Percentiles rank a stretch among this genome's conserved stretches.
These are phyloP conservation scores for Orientallactaga bullata DNA, from an alignment of 2,113 vertebrate species.

Conservation along the genomic window DNA sequence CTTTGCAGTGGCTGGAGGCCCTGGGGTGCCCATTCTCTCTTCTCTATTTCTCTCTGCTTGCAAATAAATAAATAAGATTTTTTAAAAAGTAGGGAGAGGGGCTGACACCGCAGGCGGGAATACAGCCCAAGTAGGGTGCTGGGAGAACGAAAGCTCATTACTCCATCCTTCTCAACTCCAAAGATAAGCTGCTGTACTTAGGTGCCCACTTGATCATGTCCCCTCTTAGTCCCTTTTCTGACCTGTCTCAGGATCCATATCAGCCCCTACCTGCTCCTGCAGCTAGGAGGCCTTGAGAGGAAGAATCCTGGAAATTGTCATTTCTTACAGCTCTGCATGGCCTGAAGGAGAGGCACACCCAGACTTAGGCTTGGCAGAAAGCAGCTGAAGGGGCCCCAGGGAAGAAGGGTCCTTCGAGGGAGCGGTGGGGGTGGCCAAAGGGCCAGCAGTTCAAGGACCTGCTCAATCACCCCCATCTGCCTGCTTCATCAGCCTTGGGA, in stretches of 20 bases:
- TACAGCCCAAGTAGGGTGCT: background rate
- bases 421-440: background rate
- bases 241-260: background rate
- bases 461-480: background rate
- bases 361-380: conserved; percentile 48
- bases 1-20: too few species aligned
- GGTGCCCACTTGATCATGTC: background rate
- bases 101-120: conserved; percentile 32
- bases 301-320: background rate
- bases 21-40: too few species aligned
- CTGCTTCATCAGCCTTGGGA: background rate
- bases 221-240: background rate
- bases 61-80: too few species aligned
- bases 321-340: background rate
- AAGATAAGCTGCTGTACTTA: background rate
- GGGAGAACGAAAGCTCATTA: background rate
- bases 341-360: background rate
- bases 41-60: too few species aligned
- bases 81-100: background rate
- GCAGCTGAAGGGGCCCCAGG: background rate
- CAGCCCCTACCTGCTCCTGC: background rate
- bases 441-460: conserved; percentile 14
- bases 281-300: background rate
- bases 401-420: background rate
- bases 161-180: background rate